Conservation (phyloP, 1,140 invertebrate genomes). For the Drosophila kikkawai region DNA sequence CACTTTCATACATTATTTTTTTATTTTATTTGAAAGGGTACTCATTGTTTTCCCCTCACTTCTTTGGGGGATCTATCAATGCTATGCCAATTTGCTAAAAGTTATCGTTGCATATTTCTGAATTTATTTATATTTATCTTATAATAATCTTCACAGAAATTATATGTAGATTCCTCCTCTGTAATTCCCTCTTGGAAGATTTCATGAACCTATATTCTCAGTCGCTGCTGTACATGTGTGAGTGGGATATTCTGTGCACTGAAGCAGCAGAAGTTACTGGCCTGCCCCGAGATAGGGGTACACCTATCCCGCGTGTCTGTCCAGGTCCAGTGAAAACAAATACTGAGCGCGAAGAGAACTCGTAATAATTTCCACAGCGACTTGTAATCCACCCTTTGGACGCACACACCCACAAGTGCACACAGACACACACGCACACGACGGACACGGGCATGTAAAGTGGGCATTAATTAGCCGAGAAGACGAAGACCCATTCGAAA, state of each 20-base stretch:
- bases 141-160: not conserved
- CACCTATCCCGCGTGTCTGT: slow-evolving; percentile 16
- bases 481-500: slow-evolving; percentile 52
- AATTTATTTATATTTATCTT: no score
- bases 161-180: not conserved
- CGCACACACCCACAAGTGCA: slow-evolving; percentile 19
- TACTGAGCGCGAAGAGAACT: slow-evolving; percentile 60
- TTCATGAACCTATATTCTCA: not conserved
- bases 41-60: not conserved
- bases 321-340: slow-evolving; percentile 65
- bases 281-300: slow-evolving; percentile 48
- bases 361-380: slow-evolving; percentile 67
- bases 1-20: no score
- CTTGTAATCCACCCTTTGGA: slow-evolving; percentile 73
- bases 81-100: no score
- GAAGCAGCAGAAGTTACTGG: slow-evolving; percentile 81
- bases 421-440: not conserved
- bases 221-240: not conserved
- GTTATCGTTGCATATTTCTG: no score
- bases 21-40: no score
- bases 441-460: slow-evolving; percentile 41
- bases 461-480: slow-evolving; percentile 77
- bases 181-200: not conserved
- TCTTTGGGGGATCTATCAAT: not conserved
- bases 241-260: slow-evolving; percentile 49